Evolutionary conservation across 2,113 vertebrate genomes (phyloP).

Genomic region (Meles meles): DNA sequence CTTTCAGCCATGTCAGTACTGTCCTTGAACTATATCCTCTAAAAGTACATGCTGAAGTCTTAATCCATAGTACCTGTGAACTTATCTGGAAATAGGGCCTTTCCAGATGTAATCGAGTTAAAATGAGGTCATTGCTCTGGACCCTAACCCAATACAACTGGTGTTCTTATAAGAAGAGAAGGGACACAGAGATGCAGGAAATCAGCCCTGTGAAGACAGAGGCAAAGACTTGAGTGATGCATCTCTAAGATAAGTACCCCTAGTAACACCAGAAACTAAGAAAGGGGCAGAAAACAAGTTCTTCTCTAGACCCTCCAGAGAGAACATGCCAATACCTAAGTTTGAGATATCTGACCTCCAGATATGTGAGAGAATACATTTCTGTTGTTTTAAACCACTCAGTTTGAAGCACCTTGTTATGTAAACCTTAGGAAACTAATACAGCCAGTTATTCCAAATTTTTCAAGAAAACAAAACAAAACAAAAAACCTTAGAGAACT

Average conservation of each 20-base stretch:
- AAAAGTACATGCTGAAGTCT: not conserved
- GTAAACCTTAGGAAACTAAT: not conserved
- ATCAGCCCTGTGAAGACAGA: not conserved
- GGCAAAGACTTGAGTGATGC: not conserved
- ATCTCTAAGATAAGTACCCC: not conserved
- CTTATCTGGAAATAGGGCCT: not conserved
- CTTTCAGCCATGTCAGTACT: not conserved
- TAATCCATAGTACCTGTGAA: not conserved
- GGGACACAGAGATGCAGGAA: not conserved
- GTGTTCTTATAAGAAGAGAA: not conserved
- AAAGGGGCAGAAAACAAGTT: not conserved
- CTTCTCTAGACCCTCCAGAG: not conserved
- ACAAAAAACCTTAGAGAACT: not conserved
- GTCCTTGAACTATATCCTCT: not conserved
- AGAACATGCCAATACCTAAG: not conserved
- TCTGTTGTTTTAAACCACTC: not conserved
- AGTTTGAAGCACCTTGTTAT: not conserved
- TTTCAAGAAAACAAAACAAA: not conserved
- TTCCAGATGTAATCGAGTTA: not conserved
- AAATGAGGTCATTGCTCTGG: not conserved
- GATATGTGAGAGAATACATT: not conserved
- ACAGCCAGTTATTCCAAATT: not conserved
- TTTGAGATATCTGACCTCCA: not conserved
- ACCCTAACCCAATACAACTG: not conserved
- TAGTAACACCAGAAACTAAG: not conserved